Conservation (phyloP, 2,113 vertebrate genomes). For the Crotalus viridis region DNA sequence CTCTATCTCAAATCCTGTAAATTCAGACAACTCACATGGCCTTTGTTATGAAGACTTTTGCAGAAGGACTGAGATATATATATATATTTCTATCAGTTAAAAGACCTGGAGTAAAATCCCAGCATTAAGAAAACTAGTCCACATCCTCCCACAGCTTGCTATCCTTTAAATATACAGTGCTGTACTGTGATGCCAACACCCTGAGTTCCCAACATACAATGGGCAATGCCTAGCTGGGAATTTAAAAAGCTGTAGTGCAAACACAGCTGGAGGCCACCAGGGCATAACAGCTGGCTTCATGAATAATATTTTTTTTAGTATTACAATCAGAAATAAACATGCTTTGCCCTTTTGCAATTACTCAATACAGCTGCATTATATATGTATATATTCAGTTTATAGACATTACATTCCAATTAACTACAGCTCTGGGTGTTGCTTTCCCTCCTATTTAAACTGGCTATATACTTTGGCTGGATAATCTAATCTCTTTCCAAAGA, state of each 20-base stretch:
- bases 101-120: conserved; percentile 42
- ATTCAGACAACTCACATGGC: conserved; percentile 22
- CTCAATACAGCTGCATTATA: background rate
- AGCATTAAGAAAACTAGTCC: background rate
- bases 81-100: background rate
- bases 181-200: background rate
- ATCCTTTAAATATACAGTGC: background rate
- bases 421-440: background rate
- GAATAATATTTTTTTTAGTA: background rate
- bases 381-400: background rate
- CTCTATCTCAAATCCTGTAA: conserved; percentile 20
- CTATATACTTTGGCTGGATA: background rate
- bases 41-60: background rate
- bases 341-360: background rate
- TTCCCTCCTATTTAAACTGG: background rate
- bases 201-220: background rate
- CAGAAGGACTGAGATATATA: background rate
- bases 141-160: background rate
- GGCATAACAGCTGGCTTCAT: background rate
- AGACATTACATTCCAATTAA: background rate
- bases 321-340: background rate
- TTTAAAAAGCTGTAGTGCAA: background rate
- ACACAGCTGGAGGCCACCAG: background rate
- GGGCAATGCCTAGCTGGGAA: background rate
- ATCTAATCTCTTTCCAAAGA: background rate